Base-by-base conservation (phyloP, 2,113 vertebrate genomes). In the Nothocercus nigrocapillus region DNA sequence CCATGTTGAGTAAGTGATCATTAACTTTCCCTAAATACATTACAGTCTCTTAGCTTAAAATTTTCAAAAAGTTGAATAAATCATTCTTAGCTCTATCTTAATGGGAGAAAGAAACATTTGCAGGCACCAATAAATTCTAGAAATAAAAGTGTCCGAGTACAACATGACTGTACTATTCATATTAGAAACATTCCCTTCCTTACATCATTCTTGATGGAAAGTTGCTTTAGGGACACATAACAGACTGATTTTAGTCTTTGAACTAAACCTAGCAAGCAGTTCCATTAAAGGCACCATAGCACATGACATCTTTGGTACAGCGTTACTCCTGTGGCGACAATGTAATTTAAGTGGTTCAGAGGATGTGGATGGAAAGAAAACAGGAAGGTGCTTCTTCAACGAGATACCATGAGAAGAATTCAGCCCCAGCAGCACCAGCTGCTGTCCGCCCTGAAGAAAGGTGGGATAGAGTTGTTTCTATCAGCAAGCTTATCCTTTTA, bases 11-110 rank as follows among this genome's bases (percentile, higher is more conserved):
- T 42, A 77, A 83, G 82, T 45, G 0, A 76, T 63, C 64, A 77
- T n/a, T 74, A 89, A 84, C 72, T 51, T 69, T 25, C 25, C 42
- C 11, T 56, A 70, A 63, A 28, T 54, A 56, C 8, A 44, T 40
- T 69, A 82, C 13, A 54, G 87, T 63, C 28, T 70, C 28, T 36
- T 70, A 42, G 42, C n/a, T 25, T 59, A 70, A 59, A 89, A 64
- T 51, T 91, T 94, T 82, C 51, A 81, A 17, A 85, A 88, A 95
- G 54, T 24, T 77, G 49, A 85, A 91, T 85, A 83, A 66, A 84
- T 36, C 49, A 63, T 16, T 80, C 17, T 66, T 73, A 63, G 27
- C 21, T 54, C 62, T 73, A 7, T 62, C 78, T 76, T 62, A 62
- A 85, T 13, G n/a, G 22, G 6, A 70, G 49, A 93, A 93, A 89